Percentiles rank a stretch among this genome's conserved stretches.
phyloP scores from a whole-genome alignment of 2,113 vertebrate genomes.

The Andinoacara biseriatus region DNA sequence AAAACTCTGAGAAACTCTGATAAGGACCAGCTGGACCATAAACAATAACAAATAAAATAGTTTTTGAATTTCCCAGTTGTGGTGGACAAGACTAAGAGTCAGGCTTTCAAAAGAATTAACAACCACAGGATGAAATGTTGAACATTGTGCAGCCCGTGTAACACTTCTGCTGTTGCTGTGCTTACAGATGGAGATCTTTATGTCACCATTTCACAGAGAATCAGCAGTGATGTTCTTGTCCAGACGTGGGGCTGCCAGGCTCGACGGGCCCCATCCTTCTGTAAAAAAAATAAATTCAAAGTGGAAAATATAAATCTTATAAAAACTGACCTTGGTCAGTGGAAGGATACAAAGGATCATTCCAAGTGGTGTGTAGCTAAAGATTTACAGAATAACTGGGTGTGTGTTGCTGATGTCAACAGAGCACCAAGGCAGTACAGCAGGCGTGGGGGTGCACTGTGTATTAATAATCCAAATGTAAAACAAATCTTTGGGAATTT shows the following conservation, averaged over 20 bases:
- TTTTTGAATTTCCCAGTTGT: too few relatives aligned
- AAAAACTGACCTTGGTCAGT: fast-evolving
- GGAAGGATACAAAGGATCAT: background rate
- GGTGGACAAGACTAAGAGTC: too few relatives aligned
- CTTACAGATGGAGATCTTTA: background rate
- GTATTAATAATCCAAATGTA: background rate
- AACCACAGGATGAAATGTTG: too few relatives aligned
- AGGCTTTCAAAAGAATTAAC: too few relatives aligned
- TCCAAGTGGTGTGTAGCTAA: constrained; percentile 1
- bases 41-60: too few relatives aligned
- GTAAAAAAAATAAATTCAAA: too few relatives aligned
- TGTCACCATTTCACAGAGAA: background rate
- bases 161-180: background rate
- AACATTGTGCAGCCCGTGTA: background rate
- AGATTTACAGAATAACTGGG: background rate
- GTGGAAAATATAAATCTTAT: background rate
- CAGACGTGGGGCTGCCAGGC: background rate
- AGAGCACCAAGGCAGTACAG: background rate
- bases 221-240: fast-evolving
- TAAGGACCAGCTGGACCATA: too few relatives aligned
- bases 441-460: background rate
- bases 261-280: background rate
- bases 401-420: background rate
- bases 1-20: too few relatives aligned
- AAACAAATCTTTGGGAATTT: background rate